A percentile compares a stretch with the other conserved stretches of the same genome.
Evolutionary conservation across 2,888 invertebrate genomes (phyloP).

Genomic region (Lasioglossum figueresi): DNA sequence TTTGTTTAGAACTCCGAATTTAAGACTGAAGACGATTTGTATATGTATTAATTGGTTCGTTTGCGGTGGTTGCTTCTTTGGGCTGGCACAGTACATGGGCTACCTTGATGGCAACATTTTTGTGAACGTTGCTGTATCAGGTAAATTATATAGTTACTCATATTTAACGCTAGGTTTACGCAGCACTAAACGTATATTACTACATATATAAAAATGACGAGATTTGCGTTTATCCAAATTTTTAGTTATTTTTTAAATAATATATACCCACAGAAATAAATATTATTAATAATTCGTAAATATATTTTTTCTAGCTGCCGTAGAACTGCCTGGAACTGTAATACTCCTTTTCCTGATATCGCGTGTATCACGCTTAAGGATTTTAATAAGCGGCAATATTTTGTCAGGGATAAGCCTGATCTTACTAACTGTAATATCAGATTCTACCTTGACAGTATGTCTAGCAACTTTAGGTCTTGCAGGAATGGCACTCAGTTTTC

Average conservation of each 20-base stretch:
- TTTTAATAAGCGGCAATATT: conserved; percentile 78
- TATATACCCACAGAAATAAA: not conserved
- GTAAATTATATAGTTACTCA: conserved; percentile 69
- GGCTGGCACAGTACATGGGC: conserved; percentile 85
- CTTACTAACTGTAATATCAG: conserved; percentile 69
- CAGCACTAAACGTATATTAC: not conserved
- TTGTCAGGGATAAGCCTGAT: conserved; percentile 77
- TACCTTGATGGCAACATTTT: conserved; percentile 85
- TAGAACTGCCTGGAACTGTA: conserved; percentile 80
- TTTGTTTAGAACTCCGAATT: conserved; percentile 81
- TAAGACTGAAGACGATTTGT: conserved; percentile 82
- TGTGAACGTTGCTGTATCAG: conserved; percentile 86
- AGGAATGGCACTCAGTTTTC: conserved; percentile 93
- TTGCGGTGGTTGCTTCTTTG: conserved; percentile 86
- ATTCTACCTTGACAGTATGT: conserved; percentile 84
- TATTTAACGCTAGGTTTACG: not conserved
- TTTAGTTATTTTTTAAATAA: not conserved
- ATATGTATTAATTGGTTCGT: conserved; percentile 85
- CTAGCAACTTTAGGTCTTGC: conserved; percentile 91
- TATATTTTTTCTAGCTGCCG: conserved; percentile 73
- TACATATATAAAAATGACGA: not conserved
- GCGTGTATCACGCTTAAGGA: conserved; percentile 79
- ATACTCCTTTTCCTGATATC: conserved; percentile 78
- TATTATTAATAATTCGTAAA: not conserved
- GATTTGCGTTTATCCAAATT: not conserved